Base-by-base conservation (phyloP, 92 coral and sea anemone genomes). In the Zoanthus gigantus region DNA sequence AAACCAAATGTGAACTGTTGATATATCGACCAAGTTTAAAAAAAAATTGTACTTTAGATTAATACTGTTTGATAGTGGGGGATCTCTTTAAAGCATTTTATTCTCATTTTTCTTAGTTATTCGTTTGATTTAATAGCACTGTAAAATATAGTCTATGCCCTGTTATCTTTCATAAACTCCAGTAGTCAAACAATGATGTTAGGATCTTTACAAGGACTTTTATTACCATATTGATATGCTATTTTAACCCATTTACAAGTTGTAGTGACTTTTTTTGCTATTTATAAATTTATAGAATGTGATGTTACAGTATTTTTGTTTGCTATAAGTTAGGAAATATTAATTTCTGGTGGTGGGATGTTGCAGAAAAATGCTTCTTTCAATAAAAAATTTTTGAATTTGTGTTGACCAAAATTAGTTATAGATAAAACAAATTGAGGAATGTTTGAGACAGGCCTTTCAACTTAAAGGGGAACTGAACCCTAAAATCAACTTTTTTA, bases 211-310 rank as follows among this genome's bases (percentile, higher is more conserved):
- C 72, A 52, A 42, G 46, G 46, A 77, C 34, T 14, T 42, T 37
- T 45, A 17, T 11, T 58, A 47, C n/a, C 17, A 5, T 65, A 81
- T 79, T 81, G 10, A 34, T 34, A 81, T 65, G 42, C 28, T 45
- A 81, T 81, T 81, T 81, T 81, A 81, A 30, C 74, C 34, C 34
- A 69, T 17, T 74, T 42, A 18, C 7, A 53, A 29, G 48, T 76
- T 52, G 50, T 76, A 50, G 65, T 77, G 67, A 77, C 74, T 53
- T 31, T 29, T 50, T 77, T 77, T 76, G 80, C 45, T 76, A 76
- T 76, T 76, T 76, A 76, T 76, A 30, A 76, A 76, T 46, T 69
- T 30, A 30, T 13, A 23, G 46, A 7, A 46, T 76, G 60, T 74
- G 57, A 75, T 46, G 79, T 75, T 75, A 7, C 11, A 31, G 18